phyloP scores from a whole-genome alignment of 2,113 vertebrate genomes.

The Pteruthius melanotis region DNA sequence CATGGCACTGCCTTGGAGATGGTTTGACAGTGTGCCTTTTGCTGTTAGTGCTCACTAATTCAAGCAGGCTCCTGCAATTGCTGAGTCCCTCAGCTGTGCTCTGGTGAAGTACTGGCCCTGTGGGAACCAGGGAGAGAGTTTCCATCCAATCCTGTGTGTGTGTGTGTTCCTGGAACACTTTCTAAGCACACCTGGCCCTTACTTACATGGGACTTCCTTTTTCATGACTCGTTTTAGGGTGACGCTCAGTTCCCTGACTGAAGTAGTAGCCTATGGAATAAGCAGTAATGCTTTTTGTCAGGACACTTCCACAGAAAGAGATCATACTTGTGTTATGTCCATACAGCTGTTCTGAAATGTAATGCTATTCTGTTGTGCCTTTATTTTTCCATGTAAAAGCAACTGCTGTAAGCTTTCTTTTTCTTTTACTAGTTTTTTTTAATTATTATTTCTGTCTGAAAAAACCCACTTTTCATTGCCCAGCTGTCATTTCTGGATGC shows the following conservation, averaged over 20 bases:
- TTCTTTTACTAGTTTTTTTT: constrained; percentile 1
- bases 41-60: not conserved
- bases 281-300: not conserved
- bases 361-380: constrained; percentile 80
- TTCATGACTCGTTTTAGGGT: not conserved
- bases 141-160: not conserved
- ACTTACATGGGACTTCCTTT: not conserved
- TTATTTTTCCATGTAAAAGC: constrained; percentile 76
- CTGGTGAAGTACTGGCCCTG: not conserved
- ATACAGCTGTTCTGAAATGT: constrained; percentile 54
- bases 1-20: not conserved
- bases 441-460: constrained; percentile 1
- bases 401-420: constrained; percentile 75
- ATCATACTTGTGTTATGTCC: constrained; percentile 6
- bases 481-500: constrained; percentile 76
- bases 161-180: not conserved
- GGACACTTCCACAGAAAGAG: constrained; percentile 22
- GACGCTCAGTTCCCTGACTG: not conserved
- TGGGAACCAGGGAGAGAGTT: not conserved
- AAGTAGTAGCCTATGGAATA: not conserved
- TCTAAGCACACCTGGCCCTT: not conserved
- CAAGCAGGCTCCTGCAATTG: not conserved
- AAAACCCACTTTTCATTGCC: constrained; percentile 62
- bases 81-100: not conserved
- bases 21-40: not conserved